These are phyloP conservation scores for Hyles vespertilio DNA, from an alignment of 1,140 invertebrate species.

Conservation along the genomic window DNA sequence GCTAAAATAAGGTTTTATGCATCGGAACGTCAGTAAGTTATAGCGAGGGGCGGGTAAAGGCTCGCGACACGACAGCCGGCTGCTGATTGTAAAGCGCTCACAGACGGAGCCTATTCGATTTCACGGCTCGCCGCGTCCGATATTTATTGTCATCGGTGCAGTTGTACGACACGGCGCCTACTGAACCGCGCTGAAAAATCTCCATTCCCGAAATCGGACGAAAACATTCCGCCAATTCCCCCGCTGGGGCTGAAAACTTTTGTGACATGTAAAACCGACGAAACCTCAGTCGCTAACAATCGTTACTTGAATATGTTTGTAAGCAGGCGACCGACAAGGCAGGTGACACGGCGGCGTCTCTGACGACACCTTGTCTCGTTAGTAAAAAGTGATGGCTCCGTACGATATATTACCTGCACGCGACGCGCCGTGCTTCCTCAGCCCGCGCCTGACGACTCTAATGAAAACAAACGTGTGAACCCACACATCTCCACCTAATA, in stretches of 20 bases:
- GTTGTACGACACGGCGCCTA: slow-evolving; percentile 70
- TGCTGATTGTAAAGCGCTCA: slow-evolving; percentile 73
- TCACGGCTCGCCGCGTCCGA: slow-evolving; percentile 69
- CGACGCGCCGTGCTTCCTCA: slow-evolving; percentile 46
- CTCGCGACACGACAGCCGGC: slow-evolving; percentile 51
- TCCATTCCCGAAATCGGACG: slow-evolving; percentile 62
- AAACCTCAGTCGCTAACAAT: slow-evolving; percentile 38
- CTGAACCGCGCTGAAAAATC: slow-evolving; percentile 71
- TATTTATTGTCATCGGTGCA: slow-evolving; percentile 75
- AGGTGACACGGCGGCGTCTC: too few relatives aligned
- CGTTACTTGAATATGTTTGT: slow-evolving; percentile 47
- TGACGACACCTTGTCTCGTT: slow-evolving; percentile 67
- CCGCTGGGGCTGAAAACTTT: slow-evolving; percentile 35
- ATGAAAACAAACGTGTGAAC: slow-evolving; percentile 44
- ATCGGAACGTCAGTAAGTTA: slow-evolving; percentile 59
- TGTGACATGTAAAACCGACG: slow-evolving; percentile 26
- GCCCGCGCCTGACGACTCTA: slow-evolving; percentile 35
- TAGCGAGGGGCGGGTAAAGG: slow-evolving; percentile 23
- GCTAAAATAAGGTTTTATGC: slow-evolving; percentile 52
- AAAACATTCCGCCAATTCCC: slow-evolving; percentile 56
- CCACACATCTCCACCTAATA: slow-evolving; percentile 2
- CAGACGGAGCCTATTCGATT: slow-evolving; percentile 74
- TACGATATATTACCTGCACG: slow-evolving; percentile 70
- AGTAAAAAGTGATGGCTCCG: slow-evolving; percentile 64
- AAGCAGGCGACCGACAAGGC: slow-evolving; percentile 23